Evolutionary conservation across 64 coral and sea anemone genomes (phyloP).

Genomic region (Montipora cactus): DNA sequence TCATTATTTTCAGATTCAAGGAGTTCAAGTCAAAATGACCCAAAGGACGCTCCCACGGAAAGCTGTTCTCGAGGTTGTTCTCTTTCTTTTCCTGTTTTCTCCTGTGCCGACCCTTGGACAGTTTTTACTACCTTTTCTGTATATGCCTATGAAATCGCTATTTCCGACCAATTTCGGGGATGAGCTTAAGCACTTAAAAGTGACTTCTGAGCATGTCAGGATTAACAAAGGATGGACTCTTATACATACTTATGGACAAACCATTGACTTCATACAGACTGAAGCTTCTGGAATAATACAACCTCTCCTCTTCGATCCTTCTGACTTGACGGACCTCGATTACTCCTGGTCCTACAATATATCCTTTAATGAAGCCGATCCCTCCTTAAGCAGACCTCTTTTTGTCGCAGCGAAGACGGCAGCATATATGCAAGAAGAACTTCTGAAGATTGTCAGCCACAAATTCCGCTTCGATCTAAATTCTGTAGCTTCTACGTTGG

Average conservation of each 20-base stretch:
- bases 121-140: slow-evolving; percentile 6
- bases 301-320: no score
- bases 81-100: background rate
- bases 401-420: background rate
- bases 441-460: slow-evolving; percentile 23
- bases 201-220: background rate
- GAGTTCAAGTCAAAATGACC: background rate
- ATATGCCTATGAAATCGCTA: background rate
- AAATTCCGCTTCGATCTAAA: background rate
- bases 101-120: background rate
- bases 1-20: background rate
- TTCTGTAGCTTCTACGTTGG: background rate
- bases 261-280: background rate
- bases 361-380: no score
- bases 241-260: background rate
- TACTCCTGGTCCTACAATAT: no score
- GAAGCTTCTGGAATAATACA: fast-evolving
- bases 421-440: slow-evolving; percentile 19
- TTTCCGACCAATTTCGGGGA: background rate
- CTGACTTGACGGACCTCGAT: background rate
- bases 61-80: background rate
- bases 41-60: background rate
- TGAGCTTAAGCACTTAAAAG: background rate
- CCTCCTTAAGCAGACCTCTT: fast-evolving
- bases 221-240: background rate